Base-by-base conservation (phyloP, 2,113 vertebrate species). In the Limnothrissa miodon region DNA sequence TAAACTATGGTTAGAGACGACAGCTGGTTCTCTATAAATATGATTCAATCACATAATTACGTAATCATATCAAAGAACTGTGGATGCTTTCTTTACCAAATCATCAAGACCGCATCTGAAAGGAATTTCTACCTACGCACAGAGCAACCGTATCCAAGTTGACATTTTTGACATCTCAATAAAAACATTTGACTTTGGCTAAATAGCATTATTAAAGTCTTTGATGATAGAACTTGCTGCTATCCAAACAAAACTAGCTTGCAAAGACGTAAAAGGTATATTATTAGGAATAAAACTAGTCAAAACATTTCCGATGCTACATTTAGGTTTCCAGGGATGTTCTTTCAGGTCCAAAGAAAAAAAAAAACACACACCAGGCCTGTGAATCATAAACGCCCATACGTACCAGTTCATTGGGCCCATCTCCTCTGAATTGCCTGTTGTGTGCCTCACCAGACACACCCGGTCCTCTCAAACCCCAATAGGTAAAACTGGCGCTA, bases 41-140 rank as follows among this genome's bases (percentile, higher is more conserved):
- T 89, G 83, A 93, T 91, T 92, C 80, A 88, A 92, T 93, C 89
- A 90, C 79, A 13, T 70, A 70, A 70, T 70, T 13, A 70, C 62
- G 62, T 89, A 86, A 91, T 90, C 45, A 45, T 85, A 90, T 89
- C 56, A 91, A 59, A 42, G 45, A 79, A 87, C 81, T 83, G 83
- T 83, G 45, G n/a, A 45, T 45, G 17, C 56, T 21, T 85, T 87
- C 78, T 87, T 81, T 36, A 81, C 33, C 45, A 9, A 23, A 36
- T 33, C 17, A 23, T 44, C 53, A 7, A 36, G 62, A n/a, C 25
- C 5, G 1, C 23, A 46, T 78, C 23, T 51, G 45, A 56, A 45
- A 45, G 10, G 23, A 39, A 42, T 56, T n/a, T 82, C 29, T 78
- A 45, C 2, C 53, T 36, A 83, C 29, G 51, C 39, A 44, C 33